Evolutionary conservation across 2,888 invertebrate genomes (phyloP).

Genomic region (Drepanosiphum platanoidis): DNA sequence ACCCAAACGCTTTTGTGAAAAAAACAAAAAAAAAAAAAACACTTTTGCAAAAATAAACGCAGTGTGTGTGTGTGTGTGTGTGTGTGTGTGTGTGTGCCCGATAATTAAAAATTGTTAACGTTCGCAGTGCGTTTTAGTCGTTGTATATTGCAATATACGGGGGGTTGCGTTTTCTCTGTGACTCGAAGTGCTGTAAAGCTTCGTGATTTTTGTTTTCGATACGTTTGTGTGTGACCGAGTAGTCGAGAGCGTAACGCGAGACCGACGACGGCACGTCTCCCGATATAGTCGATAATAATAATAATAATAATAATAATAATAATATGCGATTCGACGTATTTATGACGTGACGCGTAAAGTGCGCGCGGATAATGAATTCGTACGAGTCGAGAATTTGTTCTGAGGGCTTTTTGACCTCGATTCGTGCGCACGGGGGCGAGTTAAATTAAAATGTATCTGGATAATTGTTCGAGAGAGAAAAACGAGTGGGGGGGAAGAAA

Average conservation of each 20-base stretch:
- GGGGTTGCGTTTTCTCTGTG: too few relatives aligned
- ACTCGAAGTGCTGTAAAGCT: too few relatives aligned
- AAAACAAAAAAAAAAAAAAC: too few relatives aligned
- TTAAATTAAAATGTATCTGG: slow-evolving; percentile 18
- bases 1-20: too few relatives aligned
- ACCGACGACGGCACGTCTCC: neutral
- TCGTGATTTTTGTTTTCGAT: neutral
- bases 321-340: neutral
- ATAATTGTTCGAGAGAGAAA: slow-evolving; percentile 44
- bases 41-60: too few relatives aligned
- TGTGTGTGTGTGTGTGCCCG: too few relatives aligned
- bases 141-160: too few relatives aligned
- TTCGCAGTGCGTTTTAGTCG: too few relatives aligned
- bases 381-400: neutral
- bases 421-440: neutral
- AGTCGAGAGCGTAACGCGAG: too few relatives aligned
- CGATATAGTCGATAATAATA: slow-evolving; percentile 7
- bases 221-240: neutral
- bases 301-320: too few relatives aligned
- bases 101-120: too few relatives aligned
- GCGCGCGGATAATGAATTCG: neutral
- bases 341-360: neutral
- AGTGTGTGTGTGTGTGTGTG: too few relatives aligned
- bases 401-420: slow-evolving; percentile 32
- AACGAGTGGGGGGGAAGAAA: neutral